These are phyloP conservation scores for Psephotus haematonotus DNA, from an alignment of 2,113 vertebrate genomes.

Conservation along the genomic window DNA sequence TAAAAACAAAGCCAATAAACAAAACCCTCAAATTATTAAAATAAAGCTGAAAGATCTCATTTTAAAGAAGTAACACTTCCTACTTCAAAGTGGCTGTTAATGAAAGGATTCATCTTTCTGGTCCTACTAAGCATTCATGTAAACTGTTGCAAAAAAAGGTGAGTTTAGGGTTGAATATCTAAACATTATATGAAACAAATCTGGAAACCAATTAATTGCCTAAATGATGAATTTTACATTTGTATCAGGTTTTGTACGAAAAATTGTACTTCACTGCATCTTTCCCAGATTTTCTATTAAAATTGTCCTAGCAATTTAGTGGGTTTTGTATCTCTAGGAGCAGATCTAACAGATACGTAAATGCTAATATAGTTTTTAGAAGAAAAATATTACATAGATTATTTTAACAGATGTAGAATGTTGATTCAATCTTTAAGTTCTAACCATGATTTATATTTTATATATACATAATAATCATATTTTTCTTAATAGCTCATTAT, in stretches of 20 bases:
- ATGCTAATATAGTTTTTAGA: background rate
- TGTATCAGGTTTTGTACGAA: background rate
- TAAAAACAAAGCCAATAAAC: background rate
- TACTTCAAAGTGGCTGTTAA: background rate
- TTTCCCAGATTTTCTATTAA: background rate
- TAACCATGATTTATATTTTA: background rate
- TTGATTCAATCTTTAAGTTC: background rate
- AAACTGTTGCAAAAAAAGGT: background rate
- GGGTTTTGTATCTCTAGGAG: background rate
- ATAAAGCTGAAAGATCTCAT: background rate
- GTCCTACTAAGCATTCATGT: background rate
- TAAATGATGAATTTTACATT: background rate
- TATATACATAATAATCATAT: background rate
- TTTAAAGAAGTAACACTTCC: background rate
- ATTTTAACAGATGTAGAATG: background rate
- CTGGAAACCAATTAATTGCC: background rate
- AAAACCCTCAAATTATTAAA: background rate
- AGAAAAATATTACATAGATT: background rate
- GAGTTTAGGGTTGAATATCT: background rate
- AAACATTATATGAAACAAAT: background rate
- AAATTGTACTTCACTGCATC: background rate
- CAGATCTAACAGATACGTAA: background rate
- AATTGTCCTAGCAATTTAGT: background rate
- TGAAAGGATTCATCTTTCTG: background rate
- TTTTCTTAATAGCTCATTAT: background rate